A percentile compares a stretch with the other conserved stretches of the same genome.
Conservation (phyloP, 1,140 invertebrate species). For the Odontomachus brunneus region DNA sequence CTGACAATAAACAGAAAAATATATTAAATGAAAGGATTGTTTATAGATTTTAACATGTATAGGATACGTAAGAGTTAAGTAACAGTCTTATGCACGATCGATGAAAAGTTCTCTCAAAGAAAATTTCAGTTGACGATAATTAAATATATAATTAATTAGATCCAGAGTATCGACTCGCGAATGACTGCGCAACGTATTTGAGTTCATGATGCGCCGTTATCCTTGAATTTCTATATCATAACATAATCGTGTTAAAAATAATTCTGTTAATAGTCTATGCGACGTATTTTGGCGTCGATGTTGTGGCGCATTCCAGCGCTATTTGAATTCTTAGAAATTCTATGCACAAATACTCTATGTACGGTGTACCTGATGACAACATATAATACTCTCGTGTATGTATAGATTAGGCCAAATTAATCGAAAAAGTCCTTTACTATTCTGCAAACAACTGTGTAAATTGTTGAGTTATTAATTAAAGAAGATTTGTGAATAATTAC, state of each 20-base stretch:
- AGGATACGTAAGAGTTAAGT: constrained; percentile 37
- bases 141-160: too few relatives aligned
- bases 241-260: constrained; percentile 10
- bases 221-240: neutral
- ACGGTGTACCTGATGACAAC: too few relatives aligned
- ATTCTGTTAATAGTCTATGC: neutral
- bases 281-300: neutral
- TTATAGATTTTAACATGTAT: constrained; percentile 59
- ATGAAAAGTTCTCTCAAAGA: constrained; percentile 6
- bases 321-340: neutral
- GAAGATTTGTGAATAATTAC: too few relatives aligned
- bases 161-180: neutral
- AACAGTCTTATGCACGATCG: neutral
- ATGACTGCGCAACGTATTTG: too few relatives aligned
- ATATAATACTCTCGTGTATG: too few relatives aligned
- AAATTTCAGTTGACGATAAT: neutral
- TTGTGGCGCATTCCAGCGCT: neutral
- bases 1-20: constrained; percentile 64
- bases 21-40: constrained; percentile 38
- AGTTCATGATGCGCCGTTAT: neutral
- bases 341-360: constrained; percentile 10
- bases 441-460: too few relatives aligned
- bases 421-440: too few relatives aligned
- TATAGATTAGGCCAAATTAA: too few relatives aligned
- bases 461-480: too few relatives aligned